Conservation (phyloP, 2,113 vertebrate species). For the Halcyon malimbica region DNA sequence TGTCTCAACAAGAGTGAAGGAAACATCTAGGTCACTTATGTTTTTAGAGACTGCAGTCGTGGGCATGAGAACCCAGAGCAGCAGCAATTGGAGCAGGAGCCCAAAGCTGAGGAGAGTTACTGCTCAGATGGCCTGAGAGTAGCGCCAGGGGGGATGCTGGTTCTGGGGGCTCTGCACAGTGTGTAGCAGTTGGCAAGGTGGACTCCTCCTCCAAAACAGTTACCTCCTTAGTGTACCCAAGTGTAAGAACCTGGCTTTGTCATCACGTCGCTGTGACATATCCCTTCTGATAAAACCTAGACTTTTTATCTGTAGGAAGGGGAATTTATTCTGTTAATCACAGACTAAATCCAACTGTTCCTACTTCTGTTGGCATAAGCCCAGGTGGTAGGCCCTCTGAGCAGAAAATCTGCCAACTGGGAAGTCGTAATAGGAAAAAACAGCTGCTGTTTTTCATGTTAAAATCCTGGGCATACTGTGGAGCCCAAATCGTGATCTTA, state of each 20-base stretch:
- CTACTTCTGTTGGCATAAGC: background rate
- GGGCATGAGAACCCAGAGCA: background rate
- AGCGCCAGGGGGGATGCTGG: background rate
- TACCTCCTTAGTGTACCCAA: accelerated
- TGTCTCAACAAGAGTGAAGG: background rate
- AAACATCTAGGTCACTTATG: background rate
- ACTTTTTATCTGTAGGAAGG: background rate
- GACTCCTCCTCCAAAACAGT: accelerated
- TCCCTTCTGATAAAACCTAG: background rate
- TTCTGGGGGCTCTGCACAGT: background rate
- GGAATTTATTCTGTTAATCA: slow-evolving; percentile 3
- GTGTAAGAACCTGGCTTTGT: background rate
- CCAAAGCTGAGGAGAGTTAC: background rate
- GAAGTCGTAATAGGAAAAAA: slow-evolving; percentile 18
- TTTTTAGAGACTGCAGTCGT: background rate
- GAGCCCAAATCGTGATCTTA: background rate
- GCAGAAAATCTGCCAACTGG: slow-evolving; percentile 3
- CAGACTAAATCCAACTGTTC: slow-evolving; percentile 10
- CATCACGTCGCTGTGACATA: background rate
- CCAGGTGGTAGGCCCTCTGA: background rate
- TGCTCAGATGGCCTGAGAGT: background rate
- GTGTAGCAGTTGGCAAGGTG: background rate
- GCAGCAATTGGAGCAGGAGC: background rate
- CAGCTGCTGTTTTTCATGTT: slow-evolving; percentile 30
- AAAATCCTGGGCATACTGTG: background rate